phyloP scores from a whole-genome alignment of 1,140 invertebrate genomes.

The Drosophila ogumai region DNA sequence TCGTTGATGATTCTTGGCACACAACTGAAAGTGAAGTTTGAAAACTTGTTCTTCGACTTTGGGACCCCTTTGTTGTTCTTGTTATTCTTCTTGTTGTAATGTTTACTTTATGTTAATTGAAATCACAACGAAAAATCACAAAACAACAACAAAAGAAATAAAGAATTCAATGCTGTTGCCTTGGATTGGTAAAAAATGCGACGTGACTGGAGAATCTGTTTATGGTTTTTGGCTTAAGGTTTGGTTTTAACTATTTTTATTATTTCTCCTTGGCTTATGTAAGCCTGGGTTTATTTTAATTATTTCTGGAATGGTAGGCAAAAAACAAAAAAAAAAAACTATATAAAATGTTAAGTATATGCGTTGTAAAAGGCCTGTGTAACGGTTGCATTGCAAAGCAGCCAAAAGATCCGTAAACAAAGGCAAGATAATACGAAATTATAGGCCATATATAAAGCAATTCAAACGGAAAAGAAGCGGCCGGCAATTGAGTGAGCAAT shows the following conservation, averaged over 20 bases:
- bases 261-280: conserved; percentile 20
- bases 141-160: conserved; percentile 7
- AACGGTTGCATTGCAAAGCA: conserved; percentile 46
- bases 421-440: conserved; percentile 47
- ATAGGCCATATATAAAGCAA: conserved; percentile 46
- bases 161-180: conserved; percentile 48
- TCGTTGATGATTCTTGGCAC: conserved; percentile 37
- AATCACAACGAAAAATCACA: conserved; percentile 16
- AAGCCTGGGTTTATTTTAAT: conserved; percentile 10
- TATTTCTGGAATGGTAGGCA: conserved; percentile 27
- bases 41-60: conserved; percentile 33
- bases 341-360: neutral
- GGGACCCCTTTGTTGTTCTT: neutral
- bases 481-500: conserved; percentile 54
- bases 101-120: conserved; percentile 43
- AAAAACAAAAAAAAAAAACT: neutral
- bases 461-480: conserved; percentile 23
- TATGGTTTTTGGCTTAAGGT: conserved; percentile 16
- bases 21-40: conserved; percentile 40
- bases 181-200: conserved; percentile 43
- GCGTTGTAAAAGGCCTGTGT: conserved; percentile 23
- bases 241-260: conserved; percentile 1
- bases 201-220: conserved; percentile 48
- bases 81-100: conserved; percentile 14
- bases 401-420: conserved; percentile 39